Conservation (phyloP, 2,797 vertebrate species). For the Ciconia nigra region DNA sequence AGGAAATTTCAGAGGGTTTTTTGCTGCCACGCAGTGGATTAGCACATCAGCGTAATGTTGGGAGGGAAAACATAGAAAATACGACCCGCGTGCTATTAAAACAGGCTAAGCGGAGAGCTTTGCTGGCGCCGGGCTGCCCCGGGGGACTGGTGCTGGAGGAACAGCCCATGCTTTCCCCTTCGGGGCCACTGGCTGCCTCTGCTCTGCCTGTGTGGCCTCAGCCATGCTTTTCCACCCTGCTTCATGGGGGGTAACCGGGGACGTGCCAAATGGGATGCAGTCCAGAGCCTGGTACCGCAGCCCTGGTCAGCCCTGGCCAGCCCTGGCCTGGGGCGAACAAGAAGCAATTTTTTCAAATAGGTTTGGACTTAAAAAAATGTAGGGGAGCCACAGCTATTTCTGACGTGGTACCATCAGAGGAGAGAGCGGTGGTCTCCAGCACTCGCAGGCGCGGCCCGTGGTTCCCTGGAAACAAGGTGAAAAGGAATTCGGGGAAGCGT, state of each 20-base stretch:
- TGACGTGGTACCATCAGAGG: not conserved
- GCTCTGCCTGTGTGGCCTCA: not conserved
- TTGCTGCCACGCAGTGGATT: not conserved
- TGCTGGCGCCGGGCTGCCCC: not conserved
- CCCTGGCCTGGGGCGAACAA: not conserved
- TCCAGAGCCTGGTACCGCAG: not conserved
- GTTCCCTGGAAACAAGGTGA: not conserved
- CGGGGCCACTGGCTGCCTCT: not conserved
- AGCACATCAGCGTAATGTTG: not conserved
- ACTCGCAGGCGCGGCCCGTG: not conserved
- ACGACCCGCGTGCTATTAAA: not conserved
- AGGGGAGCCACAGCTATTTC: not conserved
- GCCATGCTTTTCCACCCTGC: rapidly evolving
- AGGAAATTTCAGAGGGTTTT: not conserved
- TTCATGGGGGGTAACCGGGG: not conserved
- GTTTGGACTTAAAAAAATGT: not conserved
- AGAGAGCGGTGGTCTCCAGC: not conserved
- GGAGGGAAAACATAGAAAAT: not conserved
- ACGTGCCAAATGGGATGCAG: rapidly evolving
- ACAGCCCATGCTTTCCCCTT: not conserved
- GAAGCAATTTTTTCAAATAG: not conserved
- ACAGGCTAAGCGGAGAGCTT: not conserved
- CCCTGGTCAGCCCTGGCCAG: not conserved
- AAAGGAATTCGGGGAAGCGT: not conserved
- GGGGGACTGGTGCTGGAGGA: not conserved